phyloP scores from a whole-genome alignment of 2,113 vertebrate species.

The Coturnix japonica region DNA sequence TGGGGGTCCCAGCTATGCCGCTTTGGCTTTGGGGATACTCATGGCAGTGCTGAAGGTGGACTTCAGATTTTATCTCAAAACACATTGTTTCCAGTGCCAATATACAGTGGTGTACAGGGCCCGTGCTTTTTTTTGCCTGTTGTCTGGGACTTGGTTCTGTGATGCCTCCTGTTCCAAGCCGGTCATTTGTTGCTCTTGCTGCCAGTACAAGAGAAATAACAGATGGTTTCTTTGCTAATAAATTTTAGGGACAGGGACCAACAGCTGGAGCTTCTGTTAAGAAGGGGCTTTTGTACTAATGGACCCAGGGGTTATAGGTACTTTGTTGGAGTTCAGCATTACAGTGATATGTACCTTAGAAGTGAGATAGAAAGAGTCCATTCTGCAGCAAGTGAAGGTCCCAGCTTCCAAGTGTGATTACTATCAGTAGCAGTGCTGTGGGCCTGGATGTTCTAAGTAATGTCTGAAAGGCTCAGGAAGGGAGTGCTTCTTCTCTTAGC shows the following conservation, averaged over 20 bases:
- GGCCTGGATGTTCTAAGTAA: neutral
- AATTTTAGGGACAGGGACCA: neutral
- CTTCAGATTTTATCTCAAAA: neutral
- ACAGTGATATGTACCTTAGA: neutral
- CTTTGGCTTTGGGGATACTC: neutral
- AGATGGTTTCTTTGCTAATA: neutral
- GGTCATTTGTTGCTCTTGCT: neutral
- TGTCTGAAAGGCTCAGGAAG: neutral
- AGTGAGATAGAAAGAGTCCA: neutral
- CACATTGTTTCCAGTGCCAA: neutral
- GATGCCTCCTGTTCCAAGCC: neutral
- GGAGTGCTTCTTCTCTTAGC: slow-evolving; percentile 6
- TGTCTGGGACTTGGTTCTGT: neutral
- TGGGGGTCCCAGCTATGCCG: neutral
- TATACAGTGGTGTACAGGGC: neutral
- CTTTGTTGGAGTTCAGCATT: slow-evolving; percentile 9
- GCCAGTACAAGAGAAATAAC: neutral
- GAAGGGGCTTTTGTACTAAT: neutral
- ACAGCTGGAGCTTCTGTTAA: neutral
- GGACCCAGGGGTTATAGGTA: neutral
- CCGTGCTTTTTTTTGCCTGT: neutral
- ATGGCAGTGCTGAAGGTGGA: neutral
- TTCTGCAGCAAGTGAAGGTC: neutral
- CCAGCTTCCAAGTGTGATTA: neutral
- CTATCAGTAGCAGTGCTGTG: neutral